Base-by-base conservation (phyloP, 2,797 vertebrate species). In the Protosalanx chinensis region DNA sequence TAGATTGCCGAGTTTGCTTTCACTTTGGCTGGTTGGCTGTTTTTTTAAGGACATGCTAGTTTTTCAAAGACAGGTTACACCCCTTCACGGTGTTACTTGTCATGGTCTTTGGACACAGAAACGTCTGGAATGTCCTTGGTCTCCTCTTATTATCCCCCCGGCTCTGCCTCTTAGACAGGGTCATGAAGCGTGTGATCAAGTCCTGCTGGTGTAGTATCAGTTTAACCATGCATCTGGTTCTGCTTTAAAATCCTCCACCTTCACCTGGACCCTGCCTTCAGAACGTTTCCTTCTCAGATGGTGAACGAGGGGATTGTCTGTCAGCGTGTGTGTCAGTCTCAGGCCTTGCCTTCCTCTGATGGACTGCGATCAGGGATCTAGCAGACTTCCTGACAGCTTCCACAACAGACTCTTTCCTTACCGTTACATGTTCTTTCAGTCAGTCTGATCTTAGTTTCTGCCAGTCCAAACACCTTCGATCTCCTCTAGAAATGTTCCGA, bases 31-130 rank as follows among this genome's bases (percentile, higher is more conserved):
- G 57, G 60, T 64, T 71, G 60, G 53, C 56, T 4, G 70, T 74
- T 32, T 82, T 85, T 79, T 84, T 81, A 88, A 90, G 90, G 89
- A 81, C 87, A 86, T 82, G 83, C 77, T 82, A 32, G 79, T 83
- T 81, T 87, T 87, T 84, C 72, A 83, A 82, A 79, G 41, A 75
- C 46, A 73, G 81, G 80, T 80, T 78, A 72, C 61, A 79, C 75
- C 85, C 84, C 82, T 87, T 74, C 4, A 30, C 77, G 72, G 75
- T 82, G 79, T 83, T 69, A 79, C 82, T 82, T 73, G 78, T 79
- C 53, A 51, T 63, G 15, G 32, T 37, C 33, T 4, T 64, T 1
- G 3, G 33, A 37, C 1, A 12, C 23, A 65, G 5, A 49, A 49
- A 65, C n/a, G n/a, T 41, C 41, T 35, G 32, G 71, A 68, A 51